phyloP scores from a whole-genome alignment of 2,113 vertebrate species.

The Periophthalmodon schlosseri region DNA sequence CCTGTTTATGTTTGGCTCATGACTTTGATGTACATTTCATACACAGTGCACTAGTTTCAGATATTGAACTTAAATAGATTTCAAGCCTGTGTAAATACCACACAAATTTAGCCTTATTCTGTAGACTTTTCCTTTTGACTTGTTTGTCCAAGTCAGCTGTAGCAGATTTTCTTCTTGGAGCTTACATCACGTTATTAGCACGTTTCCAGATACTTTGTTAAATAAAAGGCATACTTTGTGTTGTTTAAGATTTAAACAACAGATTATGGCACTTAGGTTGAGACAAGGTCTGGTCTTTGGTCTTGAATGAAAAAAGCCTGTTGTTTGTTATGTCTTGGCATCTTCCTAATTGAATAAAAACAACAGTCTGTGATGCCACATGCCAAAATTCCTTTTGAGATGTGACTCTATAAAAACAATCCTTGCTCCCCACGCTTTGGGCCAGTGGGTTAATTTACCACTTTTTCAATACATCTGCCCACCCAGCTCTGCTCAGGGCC shows the following conservation, averaged over 20 bases:
- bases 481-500: slow-evolving; percentile 37
- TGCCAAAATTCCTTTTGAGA: slow-evolving; percentile 18
- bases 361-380: slow-evolving; percentile 21
- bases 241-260: slow-evolving; percentile 9
- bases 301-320: background rate
- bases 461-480: slow-evolving; percentile 52
- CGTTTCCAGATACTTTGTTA: slow-evolving; percentile 28
- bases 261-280: slow-evolving; percentile 10
- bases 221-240: slow-evolving; percentile 20
- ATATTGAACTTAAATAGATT: background rate
- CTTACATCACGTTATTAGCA: slow-evolving; percentile 13
- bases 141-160: slow-evolving; percentile 3
- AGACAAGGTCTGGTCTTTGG: slow-evolving; percentile 13
- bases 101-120: background rate
- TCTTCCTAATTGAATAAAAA: slow-evolving; percentile 16
- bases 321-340: background rate
- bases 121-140: slow-evolving; percentile 10
- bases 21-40: background rate
- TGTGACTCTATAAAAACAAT: slow-evolving; percentile 11
- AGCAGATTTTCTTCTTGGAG: slow-evolving; percentile 5
- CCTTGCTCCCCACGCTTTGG: slow-evolving; percentile 11
- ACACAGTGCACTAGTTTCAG: background rate
- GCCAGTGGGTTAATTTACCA: slow-evolving; percentile 41
- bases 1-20: background rate
- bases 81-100: background rate